Percentiles rank a stretch among this genome's conserved stretches.
Evolutionary conservation across 2,113 vertebrate species (phyloP).

Genomic region (Rhynchomys soricoides): DNA sequence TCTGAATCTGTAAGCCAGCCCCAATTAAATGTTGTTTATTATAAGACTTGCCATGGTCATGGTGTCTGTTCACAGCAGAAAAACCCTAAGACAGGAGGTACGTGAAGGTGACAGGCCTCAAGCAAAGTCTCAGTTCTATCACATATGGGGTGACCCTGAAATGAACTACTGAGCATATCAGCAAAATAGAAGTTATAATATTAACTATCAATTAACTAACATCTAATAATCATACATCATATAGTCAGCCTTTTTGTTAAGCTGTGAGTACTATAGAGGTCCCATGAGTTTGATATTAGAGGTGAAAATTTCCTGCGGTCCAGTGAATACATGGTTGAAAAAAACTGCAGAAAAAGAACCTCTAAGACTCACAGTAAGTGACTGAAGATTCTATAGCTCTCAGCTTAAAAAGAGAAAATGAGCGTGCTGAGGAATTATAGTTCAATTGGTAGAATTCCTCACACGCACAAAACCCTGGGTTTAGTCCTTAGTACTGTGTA

Average conservation of each 20-base stretch:
- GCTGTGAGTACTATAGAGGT: neutral
- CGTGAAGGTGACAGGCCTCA: neutral
- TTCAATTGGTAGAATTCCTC: neutral
- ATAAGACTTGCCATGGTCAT: too few relatives aligned
- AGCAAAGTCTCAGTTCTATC: neutral
- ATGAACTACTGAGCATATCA: neutral
- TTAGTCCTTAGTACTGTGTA: neutral
- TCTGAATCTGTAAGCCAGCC: too few relatives aligned
- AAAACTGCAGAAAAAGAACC: neutral
- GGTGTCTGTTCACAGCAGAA: too few relatives aligned
- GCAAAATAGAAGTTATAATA: conserved; percentile 5
- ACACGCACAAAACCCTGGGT: too few relatives aligned
- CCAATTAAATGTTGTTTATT: too few relatives aligned
- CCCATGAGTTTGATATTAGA: neutral
- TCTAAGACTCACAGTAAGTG: neutral
- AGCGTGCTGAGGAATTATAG: too few relatives aligned
- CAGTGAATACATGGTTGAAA: neutral
- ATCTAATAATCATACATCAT: too few relatives aligned
- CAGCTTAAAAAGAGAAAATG: neutral
- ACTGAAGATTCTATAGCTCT: neutral
- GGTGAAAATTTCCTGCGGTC: neutral
- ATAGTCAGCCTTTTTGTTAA: neutral
- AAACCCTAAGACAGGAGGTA: neutral
- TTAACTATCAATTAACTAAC: too few relatives aligned
- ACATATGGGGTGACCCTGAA: neutral